Evolutionary conservation across 2,797 vertebrate genomes (phyloP).

Genomic region (Crypturellus tataupa): DNA sequence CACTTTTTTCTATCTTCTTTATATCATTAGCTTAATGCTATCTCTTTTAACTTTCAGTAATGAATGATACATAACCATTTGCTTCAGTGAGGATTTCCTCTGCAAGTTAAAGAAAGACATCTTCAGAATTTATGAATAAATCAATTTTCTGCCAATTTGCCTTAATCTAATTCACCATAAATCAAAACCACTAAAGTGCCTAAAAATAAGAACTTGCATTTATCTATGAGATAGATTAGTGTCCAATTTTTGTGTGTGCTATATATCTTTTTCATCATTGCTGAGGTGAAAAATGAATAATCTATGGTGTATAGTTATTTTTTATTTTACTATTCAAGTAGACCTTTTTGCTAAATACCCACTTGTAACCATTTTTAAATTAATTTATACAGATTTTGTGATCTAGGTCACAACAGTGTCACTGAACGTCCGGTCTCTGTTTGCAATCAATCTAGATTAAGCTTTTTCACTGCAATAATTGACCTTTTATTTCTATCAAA

Average conservation of each 20-base stretch:
- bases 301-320: neutral
- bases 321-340: slow-evolving; percentile 3
- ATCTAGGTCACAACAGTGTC: neutral
- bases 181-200: neutral
- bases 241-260: neutral
- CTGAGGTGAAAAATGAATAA: neutral
- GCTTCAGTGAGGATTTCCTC: neutral
- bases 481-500: neutral
- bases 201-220: neutral
- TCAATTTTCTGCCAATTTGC: neutral
- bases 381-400: slow-evolving; percentile 25
- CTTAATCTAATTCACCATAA: neutral
- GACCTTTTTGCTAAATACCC: neutral
- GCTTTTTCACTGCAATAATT: neutral
- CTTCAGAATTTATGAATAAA: neutral
- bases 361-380: neutral
- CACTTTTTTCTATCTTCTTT: neutral
- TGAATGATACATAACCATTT: neutral
- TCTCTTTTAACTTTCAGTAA: neutral
- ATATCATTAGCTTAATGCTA: neutral
- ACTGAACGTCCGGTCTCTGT: neutral
- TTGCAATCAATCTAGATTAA: slow-evolving; percentile 4
- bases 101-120: neutral
- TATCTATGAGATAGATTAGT: neutral
- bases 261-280: neutral